Percentiles rank a stretch among this genome's conserved stretches.
Evolutionary conservation across 2,888 invertebrate genomes (phyloP).

Genomic region (Boloria selene): DNA sequence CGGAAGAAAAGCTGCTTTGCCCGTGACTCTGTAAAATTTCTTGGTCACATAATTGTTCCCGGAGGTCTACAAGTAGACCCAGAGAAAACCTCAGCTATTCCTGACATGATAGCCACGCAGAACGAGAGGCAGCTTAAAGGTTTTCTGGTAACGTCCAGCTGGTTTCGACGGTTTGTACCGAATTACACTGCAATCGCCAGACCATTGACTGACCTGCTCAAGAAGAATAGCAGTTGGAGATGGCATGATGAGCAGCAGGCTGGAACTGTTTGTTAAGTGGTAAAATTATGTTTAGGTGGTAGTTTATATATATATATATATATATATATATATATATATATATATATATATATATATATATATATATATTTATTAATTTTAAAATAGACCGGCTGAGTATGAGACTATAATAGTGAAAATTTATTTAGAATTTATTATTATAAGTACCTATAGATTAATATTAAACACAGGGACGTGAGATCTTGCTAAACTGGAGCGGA

Average conservation of each 20-base stretch:
- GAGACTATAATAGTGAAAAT: too few relatives aligned
- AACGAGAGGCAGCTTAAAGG: constrained; percentile 40
- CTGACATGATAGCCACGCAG: constrained; percentile 38
- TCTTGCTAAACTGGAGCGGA: too few relatives aligned
- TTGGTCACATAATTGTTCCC: constrained; percentile 48
- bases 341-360: too few relatives aligned
- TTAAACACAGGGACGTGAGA: too few relatives aligned
- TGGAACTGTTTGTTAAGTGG: too few relatives aligned
- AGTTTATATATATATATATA: too few relatives aligned
- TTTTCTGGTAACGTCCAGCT: constrained; percentile 46
- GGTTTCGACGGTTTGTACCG: constrained; percentile 45
- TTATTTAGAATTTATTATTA: too few relatives aligned
- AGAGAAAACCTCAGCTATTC: constrained; percentile 46
- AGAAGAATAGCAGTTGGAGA: constrained; percentile 40
- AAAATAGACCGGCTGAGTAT: too few relatives aligned
- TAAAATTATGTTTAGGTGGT: too few relatives aligned
- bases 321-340: too few relatives aligned
- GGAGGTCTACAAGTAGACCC: constrained; percentile 46
- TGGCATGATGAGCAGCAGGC: constrained; percentile 25
- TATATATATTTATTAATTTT: too few relatives aligned
- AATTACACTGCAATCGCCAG: constrained; percentile 39
- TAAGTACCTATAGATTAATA: too few relatives aligned
- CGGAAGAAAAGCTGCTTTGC: constrained; percentile 47
- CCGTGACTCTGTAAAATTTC: constrained; percentile 44
- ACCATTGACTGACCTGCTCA: constrained; percentile 41